Base-by-base conservation (phyloP, 1,140 invertebrate genomes). In the Drosophila busckii region DNA sequence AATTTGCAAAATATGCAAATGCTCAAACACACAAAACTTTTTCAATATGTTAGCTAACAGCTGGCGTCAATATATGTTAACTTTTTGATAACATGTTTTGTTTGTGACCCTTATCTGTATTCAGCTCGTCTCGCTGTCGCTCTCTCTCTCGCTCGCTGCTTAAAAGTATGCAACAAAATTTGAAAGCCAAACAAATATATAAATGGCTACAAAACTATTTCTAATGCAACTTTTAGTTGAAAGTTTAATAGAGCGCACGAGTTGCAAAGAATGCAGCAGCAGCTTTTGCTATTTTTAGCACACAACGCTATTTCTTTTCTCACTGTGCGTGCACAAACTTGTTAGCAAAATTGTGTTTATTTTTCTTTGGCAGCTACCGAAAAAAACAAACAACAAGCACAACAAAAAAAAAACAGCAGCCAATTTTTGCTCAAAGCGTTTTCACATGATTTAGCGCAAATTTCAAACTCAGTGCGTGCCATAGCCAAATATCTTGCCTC, bases 401-500 rank as follows among this genome's bases (percentile, higher is more conserved):
- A 31, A 38, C 42, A 53, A 28, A 38, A 15, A 25, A 15, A 20
- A 6, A 1, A 8, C 41, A 35, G 20, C 49, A 55, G 45, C 48
- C 50, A 68, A 60, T 78, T 78, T 70, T 54, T 38, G 46, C 73
- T 73, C 65, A 60, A 68, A 71, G 50, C 58, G 42, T 53, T 80
- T 73, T 49, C 58, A 65, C 68, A 73, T 80, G 73, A 73, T 80
- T 78, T 80, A 54, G 32, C 50, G 63, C 17, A 34, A 60, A 31
- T 41, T 38, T 37, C 7, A 4, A 29, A 31, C 8, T 22, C 13
- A 23, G 12, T 31, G 19, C 6, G 6, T 35, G 45, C 16, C n/a
- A n/a, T n/a, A n/a, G n/a, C n/a, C n/a, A n/a, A n/a, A n/a, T n/a
- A n/a, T n/a, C n/a, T n/a, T n/a, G n/a, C n/a, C n/a, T 15, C 17